phyloP scores from a whole-genome alignment of 2,113 vertebrate species.

The Osmerus eperlanus region DNA sequence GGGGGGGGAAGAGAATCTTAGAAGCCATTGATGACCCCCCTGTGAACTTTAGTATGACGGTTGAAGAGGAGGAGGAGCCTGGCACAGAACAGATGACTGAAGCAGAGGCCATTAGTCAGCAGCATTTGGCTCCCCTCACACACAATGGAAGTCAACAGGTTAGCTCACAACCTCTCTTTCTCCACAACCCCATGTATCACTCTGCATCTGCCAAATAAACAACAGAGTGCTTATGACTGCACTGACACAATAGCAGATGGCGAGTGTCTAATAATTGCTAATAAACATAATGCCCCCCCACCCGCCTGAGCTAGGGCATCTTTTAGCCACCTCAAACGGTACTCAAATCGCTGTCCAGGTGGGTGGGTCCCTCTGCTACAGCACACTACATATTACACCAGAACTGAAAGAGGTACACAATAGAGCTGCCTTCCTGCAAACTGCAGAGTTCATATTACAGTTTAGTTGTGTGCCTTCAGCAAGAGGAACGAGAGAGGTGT shows the following conservation, averaged over 20 bases:
- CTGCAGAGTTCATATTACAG: not conserved
- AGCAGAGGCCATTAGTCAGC: slow-evolving; percentile 79
- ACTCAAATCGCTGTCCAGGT: slow-evolving; percentile 99
- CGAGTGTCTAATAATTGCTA: slow-evolving; percentile 90
- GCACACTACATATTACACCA: not conserved
- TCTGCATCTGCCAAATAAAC: not conserved
- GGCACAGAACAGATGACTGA: slow-evolving; percentile 84
- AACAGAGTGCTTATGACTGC: not conserved
- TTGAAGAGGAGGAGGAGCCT: slow-evolving; percentile 83
- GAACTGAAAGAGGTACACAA: not conserved
- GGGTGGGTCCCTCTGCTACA: slow-evolving; percentile 28
- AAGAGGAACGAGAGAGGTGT: too few relatives aligned
- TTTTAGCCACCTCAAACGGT: slow-evolving; percentile 92
- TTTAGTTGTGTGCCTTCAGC: not conserved
- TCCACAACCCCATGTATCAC: not conserved
- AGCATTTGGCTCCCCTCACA: slow-evolving; percentile 90
- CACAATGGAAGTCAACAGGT: slow-evolving; percentile 95
- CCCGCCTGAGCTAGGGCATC: slow-evolving; percentile 80
- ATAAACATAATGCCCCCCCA: slow-evolving; percentile 62
- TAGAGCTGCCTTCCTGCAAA: not conserved
- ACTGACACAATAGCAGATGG: slow-evolving; percentile 76
- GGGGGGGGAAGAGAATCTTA: slow-evolving; percentile 28
- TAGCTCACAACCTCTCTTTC: slow-evolving; percentile 29
- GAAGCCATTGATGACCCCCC: slow-evolving; percentile 87
- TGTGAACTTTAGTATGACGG: slow-evolving; percentile 77